Conservation (phyloP, 2,113 vertebrate genomes). For the Maccullochella peelii region DNA sequence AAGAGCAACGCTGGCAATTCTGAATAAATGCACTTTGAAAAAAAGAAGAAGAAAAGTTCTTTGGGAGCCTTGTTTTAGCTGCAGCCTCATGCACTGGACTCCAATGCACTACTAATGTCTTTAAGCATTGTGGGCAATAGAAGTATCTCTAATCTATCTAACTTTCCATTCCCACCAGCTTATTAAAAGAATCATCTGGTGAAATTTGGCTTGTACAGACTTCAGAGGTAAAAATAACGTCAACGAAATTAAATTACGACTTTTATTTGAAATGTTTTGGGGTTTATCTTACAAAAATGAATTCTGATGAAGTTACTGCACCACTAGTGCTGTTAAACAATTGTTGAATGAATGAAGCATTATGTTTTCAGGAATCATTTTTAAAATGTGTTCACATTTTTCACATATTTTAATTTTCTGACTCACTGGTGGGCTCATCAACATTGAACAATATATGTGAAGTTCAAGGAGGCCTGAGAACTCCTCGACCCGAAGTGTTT, state of each 20-base stretch:
- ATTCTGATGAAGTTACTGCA: not conserved
- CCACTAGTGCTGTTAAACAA: not conserved
- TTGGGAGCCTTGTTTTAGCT: constrained; percentile 78
- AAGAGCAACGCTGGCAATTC: constrained; percentile 80
- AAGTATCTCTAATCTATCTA: constrained; percentile 57
- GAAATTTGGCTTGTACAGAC: not conserved
- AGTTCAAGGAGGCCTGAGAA: constrained; percentile 73
- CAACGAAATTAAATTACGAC: not conserved
- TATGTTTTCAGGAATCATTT: not conserved
- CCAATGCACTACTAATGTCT: constrained; percentile 77
- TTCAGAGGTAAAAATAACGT: not conserved
- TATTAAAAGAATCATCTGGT: not conserved
- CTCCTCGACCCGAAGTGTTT: constrained; percentile 51
- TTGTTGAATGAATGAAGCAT: not conserved
- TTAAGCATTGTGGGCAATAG: constrained; percentile 61
- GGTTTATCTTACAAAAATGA: too few relatives aligned
- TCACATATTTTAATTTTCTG: not conserved
- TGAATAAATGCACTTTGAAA: constrained; percentile 78
- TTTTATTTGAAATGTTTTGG: not conserved
- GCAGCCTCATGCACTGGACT: constrained; percentile 67
- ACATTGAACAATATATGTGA: constrained; percentile 50
- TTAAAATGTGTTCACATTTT: not conserved
- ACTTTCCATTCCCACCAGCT: constrained; percentile 39
- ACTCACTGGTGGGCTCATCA: not conserved
- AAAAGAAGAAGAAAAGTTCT: constrained; percentile 67